These are phyloP conservation scores for Sebastes fasciatus DNA, from an alignment of 2,113 vertebrate species.

Conservation along the genomic window DNA sequence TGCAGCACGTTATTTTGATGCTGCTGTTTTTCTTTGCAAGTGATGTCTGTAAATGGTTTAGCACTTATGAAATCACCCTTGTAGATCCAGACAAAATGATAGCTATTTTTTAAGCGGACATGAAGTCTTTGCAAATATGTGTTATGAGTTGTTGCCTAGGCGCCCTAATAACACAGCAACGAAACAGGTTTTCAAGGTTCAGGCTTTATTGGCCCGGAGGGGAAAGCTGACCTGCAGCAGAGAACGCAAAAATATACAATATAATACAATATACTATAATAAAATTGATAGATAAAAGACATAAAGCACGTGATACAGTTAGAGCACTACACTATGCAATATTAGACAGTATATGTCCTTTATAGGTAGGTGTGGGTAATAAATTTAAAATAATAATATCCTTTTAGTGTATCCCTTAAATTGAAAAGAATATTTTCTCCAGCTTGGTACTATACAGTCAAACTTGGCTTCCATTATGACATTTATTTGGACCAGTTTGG, in stretches of 20 bases:
- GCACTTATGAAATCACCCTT: conserved; percentile 26
- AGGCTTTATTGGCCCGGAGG: conserved; percentile 40
- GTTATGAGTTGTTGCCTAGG: conserved; percentile 29
- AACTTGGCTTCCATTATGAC: conserved; percentile 4
- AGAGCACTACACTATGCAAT: not conserved
- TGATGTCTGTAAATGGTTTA: conserved; percentile 13
- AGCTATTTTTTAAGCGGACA: conserved; percentile 33
- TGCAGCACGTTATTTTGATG: conserved; percentile 2
- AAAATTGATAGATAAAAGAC: conserved; percentile 44
- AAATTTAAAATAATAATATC: conserved; percentile 20
- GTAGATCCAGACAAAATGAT: conserved; percentile 32
- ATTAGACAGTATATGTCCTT: not conserved
- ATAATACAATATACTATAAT: conserved; percentile 25
- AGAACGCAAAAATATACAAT: conserved; percentile 33
- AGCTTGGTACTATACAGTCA: not conserved
- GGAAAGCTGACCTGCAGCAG: conserved; percentile 41
- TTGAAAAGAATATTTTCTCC: conserved; percentile 16
- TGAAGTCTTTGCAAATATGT: conserved; percentile 3
- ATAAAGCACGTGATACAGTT: conserved; percentile 33
- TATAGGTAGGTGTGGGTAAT: conserved; percentile 1
- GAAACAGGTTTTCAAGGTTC: conserved; percentile 41
- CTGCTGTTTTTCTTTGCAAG: not conserved
- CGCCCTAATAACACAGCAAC: conserved; percentile 21
- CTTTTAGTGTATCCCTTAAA: conserved; percentile 26
- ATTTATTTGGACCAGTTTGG: conserved; percentile 13